phyloP scores from a whole-genome alignment of 2,888 invertebrate genomes.

The Lycocerus yunnanus region DNA sequence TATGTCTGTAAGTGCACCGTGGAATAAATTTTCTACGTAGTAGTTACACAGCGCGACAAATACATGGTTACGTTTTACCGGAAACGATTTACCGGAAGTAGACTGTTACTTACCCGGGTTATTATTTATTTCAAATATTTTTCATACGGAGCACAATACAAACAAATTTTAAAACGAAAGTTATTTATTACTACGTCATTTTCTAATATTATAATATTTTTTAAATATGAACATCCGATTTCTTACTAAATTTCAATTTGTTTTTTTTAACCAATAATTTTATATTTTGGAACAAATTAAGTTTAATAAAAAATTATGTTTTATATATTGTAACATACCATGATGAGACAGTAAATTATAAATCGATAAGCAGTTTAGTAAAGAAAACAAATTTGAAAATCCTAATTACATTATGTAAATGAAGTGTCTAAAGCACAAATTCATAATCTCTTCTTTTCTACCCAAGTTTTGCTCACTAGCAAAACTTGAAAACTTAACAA shows the following conservation, averaged over 20 bases:
- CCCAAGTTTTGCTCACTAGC: background rate
- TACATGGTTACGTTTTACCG: background rate
- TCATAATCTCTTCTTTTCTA: background rate
- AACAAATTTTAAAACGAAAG: background rate
- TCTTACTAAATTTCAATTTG: background rate
- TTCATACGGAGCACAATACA: background rate
- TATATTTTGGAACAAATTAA: background rate
- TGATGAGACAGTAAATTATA: background rate
- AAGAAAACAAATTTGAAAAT: constrained; percentile 2
- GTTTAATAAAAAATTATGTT: background rate
- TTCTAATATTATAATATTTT: background rate
- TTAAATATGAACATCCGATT: background rate
- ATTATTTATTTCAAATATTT: background rate
- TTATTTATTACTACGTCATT: background rate
- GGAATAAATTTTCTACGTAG: no score
- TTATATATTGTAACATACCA: background rate
- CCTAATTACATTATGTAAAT: constrained; percentile 4
- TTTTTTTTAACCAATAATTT: background rate
- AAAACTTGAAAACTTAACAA: background rate
- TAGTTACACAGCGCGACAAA: no score
- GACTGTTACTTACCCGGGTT: background rate
- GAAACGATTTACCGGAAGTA: background rate
- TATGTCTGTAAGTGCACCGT: no score
- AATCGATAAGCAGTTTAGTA: background rate
- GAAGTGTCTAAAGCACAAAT: background rate